Evolutionary conservation across 1,140 invertebrate species (phyloP), one percentile per base, ranked within the genome.

Genomic region (Spodoptera litura): DNA sequence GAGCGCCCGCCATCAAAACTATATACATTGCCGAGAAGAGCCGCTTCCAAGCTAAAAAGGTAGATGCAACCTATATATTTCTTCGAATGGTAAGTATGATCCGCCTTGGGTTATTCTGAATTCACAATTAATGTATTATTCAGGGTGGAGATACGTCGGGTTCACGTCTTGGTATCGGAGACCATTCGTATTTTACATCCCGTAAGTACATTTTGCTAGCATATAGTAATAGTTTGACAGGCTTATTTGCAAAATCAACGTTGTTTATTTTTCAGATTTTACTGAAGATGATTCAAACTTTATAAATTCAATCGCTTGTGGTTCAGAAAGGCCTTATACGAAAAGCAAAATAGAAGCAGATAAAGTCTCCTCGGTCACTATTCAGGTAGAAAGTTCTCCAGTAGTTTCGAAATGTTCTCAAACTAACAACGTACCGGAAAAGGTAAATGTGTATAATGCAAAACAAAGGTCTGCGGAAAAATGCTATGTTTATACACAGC

Each of bases 11-110:
- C 25, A 90, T 94, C 27, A 93, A 92, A 85, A 92, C 91, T n/a
- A 70, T 94, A 66, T 94, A 90, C 70, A 84, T 91, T 25, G 88
- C 91, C 64, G 91, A 94, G 74, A 92, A 92, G 76, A 89, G 35
- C 78, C 80, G 87, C 64, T 91, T 89, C 77, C 76, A 85, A 3
- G n/a, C 62, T 27, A 77, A 56, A 68, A 66, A 77, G 74, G 74
- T 77, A 77, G 10, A 12, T 53, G 1, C 73, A 25, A 56, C 62
- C 38, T 8, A 81, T 51, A 61, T 78, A 52, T 13, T 52, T 70
- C 11, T 52, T 70, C 11, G 3, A 15, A 72, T 35, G 12, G 31
- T 38, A 6, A 11, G 6, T 55, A 11, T 38, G 31, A 25, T 20
- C 13, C 0, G 35, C 31, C 4, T 15, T 64, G n/a, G 35, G 15